These are phyloP conservation scores for Graphium colonna DNA, from an alignment of 2,888 invertebrate genomes.

Conservation along the genomic window DNA sequence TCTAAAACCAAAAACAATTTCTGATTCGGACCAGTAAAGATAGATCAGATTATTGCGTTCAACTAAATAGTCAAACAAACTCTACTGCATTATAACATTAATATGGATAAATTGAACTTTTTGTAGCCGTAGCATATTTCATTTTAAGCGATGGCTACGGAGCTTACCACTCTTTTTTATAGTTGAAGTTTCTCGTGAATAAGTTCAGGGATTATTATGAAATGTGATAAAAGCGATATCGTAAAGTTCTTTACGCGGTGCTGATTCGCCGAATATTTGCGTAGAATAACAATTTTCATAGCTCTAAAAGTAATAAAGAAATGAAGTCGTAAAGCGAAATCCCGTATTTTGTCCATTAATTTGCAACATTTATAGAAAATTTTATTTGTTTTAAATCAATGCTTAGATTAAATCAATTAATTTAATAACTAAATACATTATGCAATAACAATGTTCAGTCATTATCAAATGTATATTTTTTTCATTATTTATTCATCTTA, in stretches of 20 bases:
- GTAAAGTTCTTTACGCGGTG: neutral
- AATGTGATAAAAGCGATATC: neutral
- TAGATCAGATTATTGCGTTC: no score
- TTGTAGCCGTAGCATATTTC: neutral
- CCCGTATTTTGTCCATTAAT: no score
- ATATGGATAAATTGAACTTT: no score
- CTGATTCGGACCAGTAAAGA: no score
- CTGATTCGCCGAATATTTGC: neutral
- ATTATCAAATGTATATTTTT: neutral
- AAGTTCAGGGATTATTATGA: neutral
- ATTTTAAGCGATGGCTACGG: neutral
- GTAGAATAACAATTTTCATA: neutral
- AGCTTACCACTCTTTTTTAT: neutral
- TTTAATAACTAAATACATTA: neutral
- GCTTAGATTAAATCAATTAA: neutral
- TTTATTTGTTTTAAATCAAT: no score
- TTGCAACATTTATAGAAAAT: no score
- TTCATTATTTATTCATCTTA: neutral
- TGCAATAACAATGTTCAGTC: neutral
- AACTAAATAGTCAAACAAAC: no score
- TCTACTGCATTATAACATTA: no score
- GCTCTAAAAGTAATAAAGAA: neutral
- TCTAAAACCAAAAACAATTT: no score
- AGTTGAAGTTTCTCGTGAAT: neutral
- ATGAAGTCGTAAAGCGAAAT: no score